A percentile compares a stretch with the other conserved stretches of the same genome.
phyloP scores from a whole-genome alignment of 1,140 invertebrate genomes.

The Littorina saxatilis region DNA sequence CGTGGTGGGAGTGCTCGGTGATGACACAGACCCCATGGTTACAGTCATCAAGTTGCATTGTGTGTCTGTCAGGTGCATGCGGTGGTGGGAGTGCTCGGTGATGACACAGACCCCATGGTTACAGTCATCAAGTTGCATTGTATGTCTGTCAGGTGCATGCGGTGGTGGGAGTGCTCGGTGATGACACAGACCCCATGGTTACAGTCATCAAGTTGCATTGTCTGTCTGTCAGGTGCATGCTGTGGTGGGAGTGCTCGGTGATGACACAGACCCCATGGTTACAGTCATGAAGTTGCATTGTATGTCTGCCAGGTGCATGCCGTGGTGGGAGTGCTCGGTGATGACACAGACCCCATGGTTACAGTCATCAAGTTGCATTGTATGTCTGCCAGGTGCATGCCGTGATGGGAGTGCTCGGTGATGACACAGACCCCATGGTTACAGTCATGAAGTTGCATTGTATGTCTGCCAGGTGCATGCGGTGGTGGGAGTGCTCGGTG shows the following conservation, averaged over 20 bases:
- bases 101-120: slow-evolving; percentile 99
- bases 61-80: slow-evolving; percentile 89
- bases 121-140: slow-evolving; percentile 84
- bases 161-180: slow-evolving; percentile 97
- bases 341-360: no score
- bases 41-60: not conserved
- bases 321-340: no score
- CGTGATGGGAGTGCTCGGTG: slow-evolving; percentile 97
- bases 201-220: slow-evolving; percentile 99
- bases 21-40: not conserved
- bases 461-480: slow-evolving; percentile 85
- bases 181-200: slow-evolving; percentile 99
- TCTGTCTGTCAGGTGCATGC: no score
- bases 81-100: slow-evolving; percentile 97
- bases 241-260: no score
- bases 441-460: no score
- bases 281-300: slow-evolving; percentile 99
- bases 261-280: no score
- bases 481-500: slow-evolving; percentile 97
- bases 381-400: slow-evolving; percentile 85
- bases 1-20: not conserved
- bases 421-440: slow-evolving; percentile 99
- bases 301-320: no score
- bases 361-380: no score
- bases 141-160: slow-evolving; percentile 89